Percentiles rank a stretch among this genome's conserved stretches.
Conservation (phyloP, 2,797 vertebrate species). For the Taeniopygia guttata region DNA sequence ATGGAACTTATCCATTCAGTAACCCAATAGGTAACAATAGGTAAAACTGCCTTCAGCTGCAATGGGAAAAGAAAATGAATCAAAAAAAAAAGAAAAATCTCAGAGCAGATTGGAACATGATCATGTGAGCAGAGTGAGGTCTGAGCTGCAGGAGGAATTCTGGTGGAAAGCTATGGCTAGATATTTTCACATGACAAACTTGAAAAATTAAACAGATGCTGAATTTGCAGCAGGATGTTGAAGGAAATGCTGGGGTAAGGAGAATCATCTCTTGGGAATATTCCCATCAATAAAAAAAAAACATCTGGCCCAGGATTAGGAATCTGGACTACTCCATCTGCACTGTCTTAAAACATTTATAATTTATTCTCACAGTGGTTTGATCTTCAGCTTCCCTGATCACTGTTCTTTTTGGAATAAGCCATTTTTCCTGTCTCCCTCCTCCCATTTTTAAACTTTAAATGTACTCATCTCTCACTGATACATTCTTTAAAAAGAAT, state of each 20-base stretch:
- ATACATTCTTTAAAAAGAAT: neutral
- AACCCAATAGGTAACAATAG: rapidly evolving
- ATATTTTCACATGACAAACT: neutral
- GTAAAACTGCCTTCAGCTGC: neutral
- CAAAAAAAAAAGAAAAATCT: neutral
- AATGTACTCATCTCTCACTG: neutral
- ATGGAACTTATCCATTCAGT: neutral
- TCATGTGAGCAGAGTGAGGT: neutral
- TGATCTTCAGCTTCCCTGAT: neutral
- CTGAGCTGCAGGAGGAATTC: neutral
- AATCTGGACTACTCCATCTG: neutral
- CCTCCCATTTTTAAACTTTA: rapidly evolving
- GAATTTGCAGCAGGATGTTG: neutral
- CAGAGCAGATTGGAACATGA: neutral
- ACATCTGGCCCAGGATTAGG: neutral
- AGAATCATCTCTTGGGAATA: neutral
- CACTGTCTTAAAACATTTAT: neutral
- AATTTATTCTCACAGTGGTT: neutral
- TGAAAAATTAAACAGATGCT: conserved; percentile 1
- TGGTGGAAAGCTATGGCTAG: neutral
- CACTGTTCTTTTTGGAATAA: neutral
- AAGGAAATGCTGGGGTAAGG: neutral
- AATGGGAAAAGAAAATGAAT: neutral
- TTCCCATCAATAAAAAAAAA: neutral
- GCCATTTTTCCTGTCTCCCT: neutral